phyloP scores from a whole-genome alignment of 2,888 invertebrate genomes.

The Neoaliturus tenellus region DNA sequence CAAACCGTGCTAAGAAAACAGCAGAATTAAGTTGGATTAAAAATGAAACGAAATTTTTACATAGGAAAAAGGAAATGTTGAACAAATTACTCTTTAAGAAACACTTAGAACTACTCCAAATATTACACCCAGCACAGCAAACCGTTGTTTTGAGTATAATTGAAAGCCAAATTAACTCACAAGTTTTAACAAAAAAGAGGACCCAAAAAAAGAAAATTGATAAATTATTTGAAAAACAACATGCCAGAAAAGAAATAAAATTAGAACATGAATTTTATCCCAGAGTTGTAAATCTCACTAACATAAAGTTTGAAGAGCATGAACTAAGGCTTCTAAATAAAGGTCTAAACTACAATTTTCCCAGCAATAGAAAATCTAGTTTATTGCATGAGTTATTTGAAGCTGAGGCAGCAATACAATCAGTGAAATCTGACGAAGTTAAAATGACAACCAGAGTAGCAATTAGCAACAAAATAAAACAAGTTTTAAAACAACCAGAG shows the following conservation, averaged over 20 bases:
- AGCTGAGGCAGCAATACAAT: background rate
- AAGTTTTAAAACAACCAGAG: background rate
- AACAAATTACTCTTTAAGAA: background rate
- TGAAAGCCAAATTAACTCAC: background rate
- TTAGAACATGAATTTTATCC: background rate
- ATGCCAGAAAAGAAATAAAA: background rate
- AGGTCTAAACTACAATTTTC: conserved; percentile 16
- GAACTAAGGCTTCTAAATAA: conserved; percentile 13
- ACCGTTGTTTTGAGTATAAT: background rate
- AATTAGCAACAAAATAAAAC: background rate
- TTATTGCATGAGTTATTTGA: background rate
- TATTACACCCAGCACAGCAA: background rate
- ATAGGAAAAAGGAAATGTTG: background rate
- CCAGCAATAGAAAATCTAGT: background rate
- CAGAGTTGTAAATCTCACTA: background rate
- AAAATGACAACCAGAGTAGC: background rate
- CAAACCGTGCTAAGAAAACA: background rate
- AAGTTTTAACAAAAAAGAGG: conserved; percentile 6
- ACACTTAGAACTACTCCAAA: background rate
- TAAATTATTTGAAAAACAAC: background rate
- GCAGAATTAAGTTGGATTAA: background rate
- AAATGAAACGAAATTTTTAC: background rate
- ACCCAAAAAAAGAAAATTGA: background rate
- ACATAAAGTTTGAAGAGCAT: background rate
- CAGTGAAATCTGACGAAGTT: background rate